These are phyloP conservation scores for Trichosurus vulpecula DNA, from an alignment of 2,797 vertebrate species.

Conservation along the genomic window DNA sequence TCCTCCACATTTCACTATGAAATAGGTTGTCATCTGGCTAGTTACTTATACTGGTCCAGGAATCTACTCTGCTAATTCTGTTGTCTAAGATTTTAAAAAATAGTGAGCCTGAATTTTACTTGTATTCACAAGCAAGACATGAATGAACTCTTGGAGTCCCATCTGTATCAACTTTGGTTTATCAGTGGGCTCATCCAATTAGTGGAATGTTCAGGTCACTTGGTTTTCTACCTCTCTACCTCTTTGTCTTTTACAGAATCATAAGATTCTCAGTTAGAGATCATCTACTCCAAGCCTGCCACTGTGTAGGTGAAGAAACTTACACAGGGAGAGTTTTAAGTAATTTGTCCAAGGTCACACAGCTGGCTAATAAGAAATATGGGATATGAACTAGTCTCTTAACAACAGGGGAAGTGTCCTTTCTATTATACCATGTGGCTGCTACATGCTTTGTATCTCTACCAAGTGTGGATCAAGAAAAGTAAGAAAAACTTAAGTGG, in stretches of 20 bases:
- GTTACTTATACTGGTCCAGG: background rate
- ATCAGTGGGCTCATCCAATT: background rate
- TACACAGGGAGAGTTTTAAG: background rate
- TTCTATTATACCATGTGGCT: background rate
- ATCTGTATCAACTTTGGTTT: background rate
- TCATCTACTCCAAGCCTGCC: slow-evolving; percentile 3
- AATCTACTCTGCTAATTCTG: background rate
- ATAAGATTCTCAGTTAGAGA: background rate
- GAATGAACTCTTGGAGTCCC: background rate
- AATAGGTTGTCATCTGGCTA: background rate
- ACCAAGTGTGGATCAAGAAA: slow-evolving; percentile 6
- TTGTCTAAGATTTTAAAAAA: slow-evolving; percentile 16
- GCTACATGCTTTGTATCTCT: background rate
- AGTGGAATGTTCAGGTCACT: background rate
- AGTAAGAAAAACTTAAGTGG: background rate
- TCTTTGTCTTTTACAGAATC: slow-evolving; percentile 8
- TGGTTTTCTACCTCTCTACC: background rate
- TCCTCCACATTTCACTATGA: background rate
- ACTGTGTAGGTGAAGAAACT: slow-evolving; percentile 18
- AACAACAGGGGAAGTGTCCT: background rate
- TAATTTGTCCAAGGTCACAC: background rate
- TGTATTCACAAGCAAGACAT: background rate
- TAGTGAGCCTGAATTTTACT: slow-evolving; percentile 20
- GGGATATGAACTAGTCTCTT: slow-evolving; percentile 20
- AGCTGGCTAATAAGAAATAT: background rate